A percentile compares a stretch with the other conserved stretches of the same genome.
phyloP scores from a whole-genome alignment of 2,113 vertebrate genomes.

The Taxidea taxus region DNA sequence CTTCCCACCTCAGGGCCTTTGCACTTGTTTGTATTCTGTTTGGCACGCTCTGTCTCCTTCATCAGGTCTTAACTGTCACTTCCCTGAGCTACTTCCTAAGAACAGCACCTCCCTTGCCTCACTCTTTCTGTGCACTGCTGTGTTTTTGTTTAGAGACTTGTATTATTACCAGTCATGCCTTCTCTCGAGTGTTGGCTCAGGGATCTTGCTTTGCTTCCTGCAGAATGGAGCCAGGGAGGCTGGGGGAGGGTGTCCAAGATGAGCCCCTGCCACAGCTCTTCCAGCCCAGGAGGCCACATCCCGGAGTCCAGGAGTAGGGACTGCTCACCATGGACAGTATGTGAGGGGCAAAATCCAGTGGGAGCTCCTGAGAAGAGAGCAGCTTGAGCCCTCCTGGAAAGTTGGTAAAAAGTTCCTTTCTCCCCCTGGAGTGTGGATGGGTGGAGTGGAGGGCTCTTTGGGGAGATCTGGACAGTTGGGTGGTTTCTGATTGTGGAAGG shows the following conservation, averaged over 20 bases:
- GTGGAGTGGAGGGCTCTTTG: background rate
- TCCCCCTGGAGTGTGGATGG: background rate
- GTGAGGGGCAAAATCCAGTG: background rate
- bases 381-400: background rate
- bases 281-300: background rate
- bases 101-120: no score
- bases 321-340: background rate
- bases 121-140: rapidly evolving
- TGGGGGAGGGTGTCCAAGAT: background rate
- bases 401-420: background rate
- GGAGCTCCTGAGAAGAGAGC: background rate
- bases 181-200: background rate
- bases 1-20: background rate
- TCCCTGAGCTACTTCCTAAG: background rate
- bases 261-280: background rate
- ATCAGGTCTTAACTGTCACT: no score
- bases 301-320: background rate
- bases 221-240: background rate
- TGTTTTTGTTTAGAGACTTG: background rate
- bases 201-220: no score
- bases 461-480: background rate
- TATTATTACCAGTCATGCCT: background rate
- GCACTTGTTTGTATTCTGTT: no score
- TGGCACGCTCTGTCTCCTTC: background rate
- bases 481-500: background rate